Evolutionary conservation across 2,797 vertebrate species (phyloP).

Genomic region (Leptodactylus fallax): DNA sequence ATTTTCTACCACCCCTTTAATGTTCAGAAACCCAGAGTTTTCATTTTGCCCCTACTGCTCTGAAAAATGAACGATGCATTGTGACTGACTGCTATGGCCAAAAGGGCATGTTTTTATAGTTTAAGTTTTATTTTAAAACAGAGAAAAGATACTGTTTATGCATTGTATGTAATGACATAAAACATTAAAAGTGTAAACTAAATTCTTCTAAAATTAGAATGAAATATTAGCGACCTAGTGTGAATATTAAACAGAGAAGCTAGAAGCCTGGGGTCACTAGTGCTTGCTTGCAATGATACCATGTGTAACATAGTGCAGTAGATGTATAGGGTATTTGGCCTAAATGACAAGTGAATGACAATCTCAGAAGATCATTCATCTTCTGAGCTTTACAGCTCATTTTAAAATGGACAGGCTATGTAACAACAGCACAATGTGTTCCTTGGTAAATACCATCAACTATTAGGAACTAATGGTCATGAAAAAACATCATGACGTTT

Average conservation of each 20-base stretch:
- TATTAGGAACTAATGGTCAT: slow-evolving; percentile 4
- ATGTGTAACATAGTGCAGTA: background rate
- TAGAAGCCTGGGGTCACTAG: background rate
- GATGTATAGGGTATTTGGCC: background rate
- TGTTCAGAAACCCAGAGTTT: background rate
- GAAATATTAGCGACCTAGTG: background rate
- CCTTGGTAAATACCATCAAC: background rate
- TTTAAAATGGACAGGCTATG: background rate
- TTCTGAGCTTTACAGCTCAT: background rate
- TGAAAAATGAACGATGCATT: background rate
- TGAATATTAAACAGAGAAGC: background rate
- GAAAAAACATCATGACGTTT: background rate
- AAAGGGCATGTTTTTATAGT: background rate
- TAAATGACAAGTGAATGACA: background rate
- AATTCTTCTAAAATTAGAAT: background rate
- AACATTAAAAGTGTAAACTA: background rate
- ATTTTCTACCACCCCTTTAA: background rate
- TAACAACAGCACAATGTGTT: background rate
- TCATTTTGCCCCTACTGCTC: background rate
- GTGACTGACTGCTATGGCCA: background rate
- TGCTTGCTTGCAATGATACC: background rate
- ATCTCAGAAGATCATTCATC: background rate
- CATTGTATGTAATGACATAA: too few relatives aligned
- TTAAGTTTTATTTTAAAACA: too few relatives aligned
- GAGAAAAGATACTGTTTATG: too few relatives aligned